These are phyloP conservation scores for Sarcoramphus papa DNA, from an alignment of 2,797 vertebrate species.

Conservation along the genomic window DNA sequence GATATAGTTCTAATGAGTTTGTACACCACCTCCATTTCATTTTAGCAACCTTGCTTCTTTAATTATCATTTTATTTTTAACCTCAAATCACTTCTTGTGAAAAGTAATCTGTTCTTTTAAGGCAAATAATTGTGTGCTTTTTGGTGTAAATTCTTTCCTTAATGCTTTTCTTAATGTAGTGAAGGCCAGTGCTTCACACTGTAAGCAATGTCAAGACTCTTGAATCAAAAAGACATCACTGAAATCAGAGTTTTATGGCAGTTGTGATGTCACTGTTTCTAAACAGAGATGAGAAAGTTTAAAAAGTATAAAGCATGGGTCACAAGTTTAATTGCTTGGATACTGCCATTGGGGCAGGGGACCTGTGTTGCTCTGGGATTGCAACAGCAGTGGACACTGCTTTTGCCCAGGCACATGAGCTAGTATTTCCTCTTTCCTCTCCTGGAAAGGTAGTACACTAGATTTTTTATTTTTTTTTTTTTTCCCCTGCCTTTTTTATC, in stretches of 20 bases:
- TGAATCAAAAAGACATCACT: neutral
- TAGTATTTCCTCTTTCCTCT: neutral
- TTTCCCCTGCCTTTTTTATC: neutral
- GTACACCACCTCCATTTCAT: neutral
- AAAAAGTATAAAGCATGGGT: neutral
- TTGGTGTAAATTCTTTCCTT: neutral
- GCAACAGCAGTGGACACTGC: neutral
- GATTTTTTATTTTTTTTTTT: neutral
- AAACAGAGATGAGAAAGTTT: neutral
- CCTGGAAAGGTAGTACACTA: neutral
- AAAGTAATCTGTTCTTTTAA: neutral
- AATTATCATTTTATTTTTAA: neutral
- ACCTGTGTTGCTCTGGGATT: neutral
- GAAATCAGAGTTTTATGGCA: neutral
- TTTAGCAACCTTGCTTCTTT: neutral
- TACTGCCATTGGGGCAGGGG: neutral
- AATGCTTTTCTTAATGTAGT: neutral
- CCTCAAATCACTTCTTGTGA: neutral
- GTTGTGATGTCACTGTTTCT: neutral
- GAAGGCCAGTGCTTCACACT: neutral
- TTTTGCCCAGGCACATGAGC: neutral
- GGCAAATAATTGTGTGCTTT: neutral
- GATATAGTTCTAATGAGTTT: neutral
- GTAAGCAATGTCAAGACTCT: neutral
- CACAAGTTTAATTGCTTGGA: neutral